These are phyloP conservation scores for Netelia inedita DNA, from an alignment of 2,888 invertebrate genomes.

Conservation along the genomic window DNA sequence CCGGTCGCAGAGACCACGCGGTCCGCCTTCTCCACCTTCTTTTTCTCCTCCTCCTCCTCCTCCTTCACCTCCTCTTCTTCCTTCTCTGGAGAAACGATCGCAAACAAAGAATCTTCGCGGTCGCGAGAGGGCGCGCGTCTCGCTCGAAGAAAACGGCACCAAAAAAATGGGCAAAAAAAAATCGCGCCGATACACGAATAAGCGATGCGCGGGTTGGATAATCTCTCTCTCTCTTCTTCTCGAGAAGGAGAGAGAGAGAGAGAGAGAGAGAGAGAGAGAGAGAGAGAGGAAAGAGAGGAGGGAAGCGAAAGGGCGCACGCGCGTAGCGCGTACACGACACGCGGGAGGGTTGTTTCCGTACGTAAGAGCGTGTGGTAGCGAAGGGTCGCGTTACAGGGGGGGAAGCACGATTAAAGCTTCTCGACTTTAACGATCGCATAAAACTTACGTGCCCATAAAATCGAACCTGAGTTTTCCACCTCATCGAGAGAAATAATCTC, in stretches of 20 bases:
- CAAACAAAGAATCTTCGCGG: conserved; percentile 84
- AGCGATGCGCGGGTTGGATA: conserved; percentile 84
- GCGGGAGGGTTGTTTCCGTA: conserved; percentile 32
- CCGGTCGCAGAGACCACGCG: conserved; percentile 64
- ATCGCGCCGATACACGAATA: conserved; percentile 84
- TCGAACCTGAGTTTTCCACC: conserved; percentile 67
- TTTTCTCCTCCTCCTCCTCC: conserved; percentile 53
- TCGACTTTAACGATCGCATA: conserved; percentile 67
- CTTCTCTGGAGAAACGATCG: conserved; percentile 83
- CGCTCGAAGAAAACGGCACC: conserved; percentile 80
- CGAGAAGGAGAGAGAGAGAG: conserved; percentile 44
- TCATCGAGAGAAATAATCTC: conserved; percentile 50
- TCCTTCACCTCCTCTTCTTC: conserved; percentile 54
- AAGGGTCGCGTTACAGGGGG: conserved; percentile 40
- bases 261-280: too few relatives aligned
- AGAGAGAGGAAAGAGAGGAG: too few relatives aligned
- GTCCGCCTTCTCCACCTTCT: conserved; percentile 69
- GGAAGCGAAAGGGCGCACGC: conserved; percentile 5
- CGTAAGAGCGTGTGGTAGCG: background rate
- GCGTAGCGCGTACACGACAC: conserved; percentile 41
- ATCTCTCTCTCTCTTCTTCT: conserved; percentile 72
- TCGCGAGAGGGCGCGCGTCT: conserved; percentile 69
- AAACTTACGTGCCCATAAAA: conserved; percentile 65
- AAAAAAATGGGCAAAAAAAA: conserved; percentile 73
- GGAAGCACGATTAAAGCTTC: conserved; percentile 62